phyloP scores from a whole-genome alignment of 2,888 invertebrate species.

The Ischnus inquisitorius region DNA sequence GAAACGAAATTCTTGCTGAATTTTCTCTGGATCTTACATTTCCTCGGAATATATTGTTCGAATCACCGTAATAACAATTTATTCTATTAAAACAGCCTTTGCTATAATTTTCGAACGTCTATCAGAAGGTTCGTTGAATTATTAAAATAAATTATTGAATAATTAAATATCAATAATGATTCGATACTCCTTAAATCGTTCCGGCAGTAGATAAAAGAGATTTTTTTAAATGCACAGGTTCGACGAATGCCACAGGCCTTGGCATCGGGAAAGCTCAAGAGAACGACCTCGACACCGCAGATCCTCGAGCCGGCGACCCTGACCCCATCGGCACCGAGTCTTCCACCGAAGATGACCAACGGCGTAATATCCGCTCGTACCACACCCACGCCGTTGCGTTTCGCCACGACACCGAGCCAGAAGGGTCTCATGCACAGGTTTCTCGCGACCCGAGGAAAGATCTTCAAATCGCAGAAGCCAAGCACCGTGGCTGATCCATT shows the following conservation, averaged over 20 bases:
- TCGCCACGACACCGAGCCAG: conserved; percentile 89
- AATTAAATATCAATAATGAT: too few species aligned
- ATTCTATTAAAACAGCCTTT: too few species aligned
- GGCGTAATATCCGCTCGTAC: conserved; percentile 81
- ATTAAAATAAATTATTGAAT: too few species aligned
- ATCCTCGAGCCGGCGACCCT: conserved; percentile 77
- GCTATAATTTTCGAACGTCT: too few species aligned
- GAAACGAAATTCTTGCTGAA: too few species aligned
- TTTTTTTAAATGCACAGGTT: conserved; percentile 72
- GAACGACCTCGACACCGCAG: conserved; percentile 82
- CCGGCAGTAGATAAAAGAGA: conserved; percentile 21
- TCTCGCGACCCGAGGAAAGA: conserved; percentile 92
- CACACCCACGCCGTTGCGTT: conserved; percentile 85
- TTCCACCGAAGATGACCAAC: conserved; percentile 81
- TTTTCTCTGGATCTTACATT: too few species aligned
- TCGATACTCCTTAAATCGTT: background rate
- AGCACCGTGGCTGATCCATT: conserved; percentile 68
- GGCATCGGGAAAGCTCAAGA: conserved; percentile 80
- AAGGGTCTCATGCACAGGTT: conserved; percentile 94
- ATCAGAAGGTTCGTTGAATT: too few species aligned
- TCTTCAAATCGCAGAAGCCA: conserved; percentile 81
- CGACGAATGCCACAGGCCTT: conserved; percentile 82
- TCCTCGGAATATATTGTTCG: too few species aligned
- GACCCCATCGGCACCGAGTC: conserved; percentile 67
- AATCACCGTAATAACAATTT: too few species aligned